Conservation (phyloP, 2,113 vertebrate species). For the Clarias macrocephalus region DNA sequence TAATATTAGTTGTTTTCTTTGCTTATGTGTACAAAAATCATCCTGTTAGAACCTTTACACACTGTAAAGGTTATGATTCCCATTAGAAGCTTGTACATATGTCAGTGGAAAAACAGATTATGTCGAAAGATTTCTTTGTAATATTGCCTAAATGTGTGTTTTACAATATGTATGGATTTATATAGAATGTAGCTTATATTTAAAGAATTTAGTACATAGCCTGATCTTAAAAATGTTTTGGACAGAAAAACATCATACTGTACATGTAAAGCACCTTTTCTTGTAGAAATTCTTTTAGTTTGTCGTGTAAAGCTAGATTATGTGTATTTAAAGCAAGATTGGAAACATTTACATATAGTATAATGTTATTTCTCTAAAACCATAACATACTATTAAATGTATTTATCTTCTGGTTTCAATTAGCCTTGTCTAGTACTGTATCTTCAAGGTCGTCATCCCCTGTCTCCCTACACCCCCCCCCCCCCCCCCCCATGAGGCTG, state of each 20-base stretch:
- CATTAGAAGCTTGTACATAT: neutral
- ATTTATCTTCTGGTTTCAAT: neutral
- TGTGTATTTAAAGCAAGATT: neutral
- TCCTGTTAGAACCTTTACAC: neutral
- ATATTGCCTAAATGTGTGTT: neutral
- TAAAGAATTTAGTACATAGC: neutral
- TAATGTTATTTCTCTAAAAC: neutral
- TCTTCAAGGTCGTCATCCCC: neutral
- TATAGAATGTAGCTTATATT: neutral
- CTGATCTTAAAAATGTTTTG: neutral
- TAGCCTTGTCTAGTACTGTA: neutral
- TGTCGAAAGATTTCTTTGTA: neutral
- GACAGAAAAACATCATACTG: neutral
- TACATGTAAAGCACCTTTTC: neutral
- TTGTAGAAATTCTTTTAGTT: neutral
- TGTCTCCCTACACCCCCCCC: too few species aligned
- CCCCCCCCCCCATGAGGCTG: neutral
- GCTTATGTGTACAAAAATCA: neutral
- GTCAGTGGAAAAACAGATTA: neutral
- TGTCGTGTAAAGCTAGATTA: neutral
- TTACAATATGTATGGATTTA: neutral
- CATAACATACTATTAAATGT: neutral
- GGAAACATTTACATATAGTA: neutral
- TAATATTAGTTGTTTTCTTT: too few species aligned
- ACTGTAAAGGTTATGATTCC: neutral